Evolutionary conservation across 2,797 vertebrate species (phyloP).

Genomic region (Rhynchotus rufescens): DNA sequence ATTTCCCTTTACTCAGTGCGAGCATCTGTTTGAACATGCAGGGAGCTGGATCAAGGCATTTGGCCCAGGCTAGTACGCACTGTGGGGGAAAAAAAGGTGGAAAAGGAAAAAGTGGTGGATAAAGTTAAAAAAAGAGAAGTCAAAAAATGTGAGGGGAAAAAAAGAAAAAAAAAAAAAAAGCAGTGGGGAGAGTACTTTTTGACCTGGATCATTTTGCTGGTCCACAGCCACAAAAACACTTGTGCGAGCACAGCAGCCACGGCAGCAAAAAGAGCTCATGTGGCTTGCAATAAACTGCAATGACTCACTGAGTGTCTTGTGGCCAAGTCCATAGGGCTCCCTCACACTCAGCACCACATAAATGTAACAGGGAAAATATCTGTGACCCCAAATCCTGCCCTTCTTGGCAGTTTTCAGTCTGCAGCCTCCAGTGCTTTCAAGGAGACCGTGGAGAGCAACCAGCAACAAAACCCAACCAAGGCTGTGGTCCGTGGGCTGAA

Average conservation of each 20-base stretch:
- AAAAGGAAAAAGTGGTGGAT: too few relatives aligned
- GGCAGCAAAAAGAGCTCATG: neutral
- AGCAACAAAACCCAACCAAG: neutral
- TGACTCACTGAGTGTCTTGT: neutral
- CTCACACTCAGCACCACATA: neutral
- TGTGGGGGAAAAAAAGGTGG: neutral
- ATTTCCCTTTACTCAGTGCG: neutral
- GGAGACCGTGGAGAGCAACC: rapidly evolving
- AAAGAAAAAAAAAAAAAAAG: neutral
- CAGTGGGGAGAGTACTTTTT: neutral
- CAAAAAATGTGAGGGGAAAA: neutral
- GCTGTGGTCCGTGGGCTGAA: neutral
- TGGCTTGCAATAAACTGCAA: rapidly evolving
- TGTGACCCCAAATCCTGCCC: neutral
- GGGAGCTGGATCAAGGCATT: neutral
- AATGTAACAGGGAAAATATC: neutral
- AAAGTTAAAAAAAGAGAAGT: too few relatives aligned
- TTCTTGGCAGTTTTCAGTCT: neutral
- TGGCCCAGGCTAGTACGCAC: slow-evolving; percentile 16
- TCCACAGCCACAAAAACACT: neutral
- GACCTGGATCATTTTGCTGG: neutral
- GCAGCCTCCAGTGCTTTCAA: neutral
- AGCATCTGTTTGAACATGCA: neutral
- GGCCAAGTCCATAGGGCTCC: neutral
- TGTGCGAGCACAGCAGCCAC: neutral